phyloP scores from a whole-genome alignment of 2,113 vertebrate species.

The Microcebus jonahi region DNA sequence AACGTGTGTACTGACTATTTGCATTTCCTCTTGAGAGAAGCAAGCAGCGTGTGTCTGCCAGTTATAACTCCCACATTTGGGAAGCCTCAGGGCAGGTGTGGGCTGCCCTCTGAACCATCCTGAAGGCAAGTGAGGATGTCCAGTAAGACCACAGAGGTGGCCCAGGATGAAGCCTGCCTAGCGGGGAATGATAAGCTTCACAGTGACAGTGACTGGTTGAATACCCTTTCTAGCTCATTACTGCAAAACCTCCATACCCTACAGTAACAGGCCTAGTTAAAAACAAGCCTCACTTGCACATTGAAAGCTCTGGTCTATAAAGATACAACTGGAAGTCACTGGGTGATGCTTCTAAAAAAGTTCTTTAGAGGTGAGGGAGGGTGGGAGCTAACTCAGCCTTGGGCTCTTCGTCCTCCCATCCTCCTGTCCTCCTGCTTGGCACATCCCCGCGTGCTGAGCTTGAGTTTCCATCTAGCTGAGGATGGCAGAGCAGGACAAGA shows the following conservation, averaged over 20 bases:
- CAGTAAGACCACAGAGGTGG: neutral
- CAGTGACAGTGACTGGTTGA: neutral
- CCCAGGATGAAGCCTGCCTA: too few relatives aligned
- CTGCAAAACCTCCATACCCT: neutral
- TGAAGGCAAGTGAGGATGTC: neutral
- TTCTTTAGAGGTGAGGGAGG: neutral
- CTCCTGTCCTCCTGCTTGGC: neutral
- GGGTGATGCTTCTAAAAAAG: neutral
- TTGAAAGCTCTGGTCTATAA: neutral
- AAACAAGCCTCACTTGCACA: neutral
- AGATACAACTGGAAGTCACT: neutral
- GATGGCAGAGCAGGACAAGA: neutral
- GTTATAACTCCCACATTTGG: too few relatives aligned
- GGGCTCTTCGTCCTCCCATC: neutral
- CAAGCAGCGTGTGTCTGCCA: too few relatives aligned
- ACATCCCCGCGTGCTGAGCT: neutral
- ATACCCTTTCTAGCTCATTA: neutral
- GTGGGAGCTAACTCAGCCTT: neutral
- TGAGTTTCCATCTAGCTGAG: too few relatives aligned
- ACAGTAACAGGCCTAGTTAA: neutral
- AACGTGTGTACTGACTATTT: too few relatives aligned
- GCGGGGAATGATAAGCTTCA: neutral
- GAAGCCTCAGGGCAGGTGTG: too few relatives aligned
- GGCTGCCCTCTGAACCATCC: neutral
- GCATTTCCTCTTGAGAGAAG: too few relatives aligned